Conservation (phyloP, 1,140 invertebrate species). For the Aphidius gifuensis region DNA sequence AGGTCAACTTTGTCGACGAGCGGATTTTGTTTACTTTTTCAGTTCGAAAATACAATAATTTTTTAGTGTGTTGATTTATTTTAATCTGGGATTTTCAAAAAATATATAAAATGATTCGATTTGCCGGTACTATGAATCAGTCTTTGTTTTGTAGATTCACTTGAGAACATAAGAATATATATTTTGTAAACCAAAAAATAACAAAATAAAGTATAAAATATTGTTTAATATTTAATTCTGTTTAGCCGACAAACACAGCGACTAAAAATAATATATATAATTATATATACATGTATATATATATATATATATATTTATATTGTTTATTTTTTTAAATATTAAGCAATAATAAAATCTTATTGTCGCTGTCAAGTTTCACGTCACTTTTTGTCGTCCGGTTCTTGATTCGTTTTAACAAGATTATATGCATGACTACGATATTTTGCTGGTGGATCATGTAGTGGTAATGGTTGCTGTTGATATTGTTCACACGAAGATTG, state of each 20-base stretch:
- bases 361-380: constrained; percentile 42
- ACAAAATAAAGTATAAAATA: not conserved
- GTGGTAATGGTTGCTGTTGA: constrained; percentile 43
- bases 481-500: constrained; percentile 41
- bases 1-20: too few relatives aligned
- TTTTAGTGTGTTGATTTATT: too few relatives aligned
- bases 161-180: not conserved
- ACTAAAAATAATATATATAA: too few relatives aligned
- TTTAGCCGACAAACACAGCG: too few relatives aligned
- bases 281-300: too few relatives aligned
- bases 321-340: not conserved
- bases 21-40: too few relatives aligned
- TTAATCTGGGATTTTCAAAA: not conserved
- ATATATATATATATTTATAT: not conserved
- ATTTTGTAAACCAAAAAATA: not conserved
- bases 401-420: constrained; percentile 51
- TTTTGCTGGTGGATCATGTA: constrained; percentile 52
- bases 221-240: too few relatives aligned
- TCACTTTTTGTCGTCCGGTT: constrained; percentile 54
- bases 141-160: constrained; percentile 14
- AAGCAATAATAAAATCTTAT: constrained; percentile 13
- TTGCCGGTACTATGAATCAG: constrained; percentile 22
- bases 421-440: constrained; percentile 54
- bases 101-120: constrained; percentile 2
- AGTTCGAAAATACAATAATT: too few relatives aligned